Percentiles rank a stretch among this genome's conserved stretches.
Conservation (phyloP, 1,140 invertebrate genomes). For the Chrysomallon squamiferum region DNA sequence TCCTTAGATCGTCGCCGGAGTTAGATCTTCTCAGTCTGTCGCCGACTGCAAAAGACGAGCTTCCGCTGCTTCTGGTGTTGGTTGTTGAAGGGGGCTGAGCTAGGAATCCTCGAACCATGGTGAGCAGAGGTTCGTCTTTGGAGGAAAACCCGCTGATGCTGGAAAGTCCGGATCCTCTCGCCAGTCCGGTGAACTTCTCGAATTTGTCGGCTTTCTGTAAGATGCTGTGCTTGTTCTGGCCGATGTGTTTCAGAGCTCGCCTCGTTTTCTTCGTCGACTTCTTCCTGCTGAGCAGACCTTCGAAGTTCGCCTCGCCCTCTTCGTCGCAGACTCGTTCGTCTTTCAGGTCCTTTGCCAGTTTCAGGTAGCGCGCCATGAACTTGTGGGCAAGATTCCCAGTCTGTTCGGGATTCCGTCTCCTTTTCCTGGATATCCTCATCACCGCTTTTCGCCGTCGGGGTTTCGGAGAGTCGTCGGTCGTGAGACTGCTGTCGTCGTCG, state of each 20-base stretch:
- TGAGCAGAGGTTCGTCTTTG: no score
- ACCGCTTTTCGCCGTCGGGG: constrained; percentile 43
- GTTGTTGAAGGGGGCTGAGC: no score
- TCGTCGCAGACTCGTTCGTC: constrained; percentile 27
- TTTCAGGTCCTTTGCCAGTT: constrained; percentile 48
- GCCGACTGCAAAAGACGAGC: no score
- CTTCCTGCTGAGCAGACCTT: constrained; percentile 35
- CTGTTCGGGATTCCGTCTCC: constrained; percentile 23
- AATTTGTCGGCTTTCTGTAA: constrained; percentile 48
- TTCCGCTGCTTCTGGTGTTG: no score
- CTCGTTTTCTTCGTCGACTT: constrained; percentile 34
- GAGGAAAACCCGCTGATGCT: no score
- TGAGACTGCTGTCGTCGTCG: constrained; percentile 45
- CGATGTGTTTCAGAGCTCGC: constrained; percentile 39
- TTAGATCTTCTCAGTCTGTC: no score
- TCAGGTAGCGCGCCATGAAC: constrained; percentile 50
- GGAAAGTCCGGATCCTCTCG: neutral
- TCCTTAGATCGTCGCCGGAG: no score
- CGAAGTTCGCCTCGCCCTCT: constrained; percentile 16
- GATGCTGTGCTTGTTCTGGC: constrained; percentile 37
- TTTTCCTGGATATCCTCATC: constrained; percentile 35
- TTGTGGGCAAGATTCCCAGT: constrained; percentile 38
- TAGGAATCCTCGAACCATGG: no score
- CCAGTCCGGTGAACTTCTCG: constrained; percentile 29
- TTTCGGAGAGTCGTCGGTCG: constrained; percentile 45